phyloP scores from a whole-genome alignment of 1,140 invertebrate genomes.

The Octopus bimaculoides region DNA sequence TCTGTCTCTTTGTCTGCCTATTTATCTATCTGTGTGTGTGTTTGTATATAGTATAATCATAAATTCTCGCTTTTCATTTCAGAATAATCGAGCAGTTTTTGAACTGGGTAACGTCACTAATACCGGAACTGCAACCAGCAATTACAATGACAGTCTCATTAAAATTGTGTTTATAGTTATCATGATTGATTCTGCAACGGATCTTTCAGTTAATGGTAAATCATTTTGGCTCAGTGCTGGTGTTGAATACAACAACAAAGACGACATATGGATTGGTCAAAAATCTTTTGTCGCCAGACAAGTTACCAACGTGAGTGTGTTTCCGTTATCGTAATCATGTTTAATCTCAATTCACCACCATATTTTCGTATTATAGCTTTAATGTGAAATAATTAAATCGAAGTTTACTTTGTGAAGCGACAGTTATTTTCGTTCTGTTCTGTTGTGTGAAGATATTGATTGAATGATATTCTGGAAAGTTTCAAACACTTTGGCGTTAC shows the following conservation, averaged over 20 bases:
- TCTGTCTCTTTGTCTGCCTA: too few relatives aligned
- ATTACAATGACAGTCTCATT: slow-evolving; percentile 26
- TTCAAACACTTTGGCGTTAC: too few relatives aligned
- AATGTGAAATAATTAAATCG: neutral
- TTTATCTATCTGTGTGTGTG: too few relatives aligned
- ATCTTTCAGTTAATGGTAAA: slow-evolving; percentile 24
- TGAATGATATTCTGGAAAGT: too few relatives aligned
- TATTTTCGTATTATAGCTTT: neutral
- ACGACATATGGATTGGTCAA: slow-evolving; percentile 59
- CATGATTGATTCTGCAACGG: slow-evolving; percentile 49
- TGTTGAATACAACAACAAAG: slow-evolving; percentile 56
- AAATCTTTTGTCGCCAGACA: slow-evolving; percentile 33
- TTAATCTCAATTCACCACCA: neutral
- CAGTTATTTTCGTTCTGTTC: neutral
- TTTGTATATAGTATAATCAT: too few relatives aligned
- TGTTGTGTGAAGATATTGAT: neutral
- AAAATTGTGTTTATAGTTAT: slow-evolving; percentile 52
- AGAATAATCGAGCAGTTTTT: slow-evolving; percentile 58
- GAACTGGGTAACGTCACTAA: slow-evolving; percentile 55
- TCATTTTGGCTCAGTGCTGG: slow-evolving; percentile 58
- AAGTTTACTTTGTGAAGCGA: neutral
- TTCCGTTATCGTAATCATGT: neutral
- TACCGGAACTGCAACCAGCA: slow-evolving; percentile 17
- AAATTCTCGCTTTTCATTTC: slow-evolving; percentile 18
- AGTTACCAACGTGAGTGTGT: slow-evolving; percentile 22